Conservation (phyloP, 2,888 invertebrate genomes). For the Machimus atricapillus region DNA sequence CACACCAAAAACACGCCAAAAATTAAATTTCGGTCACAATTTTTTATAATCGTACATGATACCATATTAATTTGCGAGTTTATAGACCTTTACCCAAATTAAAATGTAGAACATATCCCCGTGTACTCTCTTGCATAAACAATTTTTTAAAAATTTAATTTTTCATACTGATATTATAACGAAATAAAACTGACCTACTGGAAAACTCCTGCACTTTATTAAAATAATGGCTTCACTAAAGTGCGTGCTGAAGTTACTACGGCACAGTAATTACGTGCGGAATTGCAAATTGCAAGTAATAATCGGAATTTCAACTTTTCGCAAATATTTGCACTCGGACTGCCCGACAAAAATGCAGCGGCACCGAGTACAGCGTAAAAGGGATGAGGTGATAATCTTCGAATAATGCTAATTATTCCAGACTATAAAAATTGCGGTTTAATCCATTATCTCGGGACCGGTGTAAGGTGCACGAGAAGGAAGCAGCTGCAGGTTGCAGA, state of each 20-base stretch:
- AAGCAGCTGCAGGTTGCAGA: not conserved
- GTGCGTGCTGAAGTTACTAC: not conserved
- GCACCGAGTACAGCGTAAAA: not conserved
- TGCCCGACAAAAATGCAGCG: not conserved
- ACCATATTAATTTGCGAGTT: not conserved
- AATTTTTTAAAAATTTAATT: not conserved
- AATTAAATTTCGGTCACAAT: not conserved
- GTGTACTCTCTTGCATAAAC: not conserved
- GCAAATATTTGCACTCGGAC: not conserved
- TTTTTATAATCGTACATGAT: not conserved
- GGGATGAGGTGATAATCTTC: not conserved
- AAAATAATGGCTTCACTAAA: not conserved
- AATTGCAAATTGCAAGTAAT: not conserved
- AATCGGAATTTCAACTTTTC: not conserved
- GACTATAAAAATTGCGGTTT: slow-evolving; percentile 14
- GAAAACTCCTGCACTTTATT: not conserved
- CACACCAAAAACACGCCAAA: not conserved
- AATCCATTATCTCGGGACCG: not conserved
- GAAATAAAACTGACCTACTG: not conserved
- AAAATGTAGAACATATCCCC: not conserved
- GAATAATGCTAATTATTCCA: slow-evolving; percentile 34
- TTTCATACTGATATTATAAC: not conserved
- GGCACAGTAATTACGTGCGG: not conserved
- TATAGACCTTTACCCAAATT: not conserved
- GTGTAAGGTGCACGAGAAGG: not conserved